Evolutionary conservation across 2,113 vertebrate species (phyloP).

Genomic region (Cranoglanis bouderius): DNA sequence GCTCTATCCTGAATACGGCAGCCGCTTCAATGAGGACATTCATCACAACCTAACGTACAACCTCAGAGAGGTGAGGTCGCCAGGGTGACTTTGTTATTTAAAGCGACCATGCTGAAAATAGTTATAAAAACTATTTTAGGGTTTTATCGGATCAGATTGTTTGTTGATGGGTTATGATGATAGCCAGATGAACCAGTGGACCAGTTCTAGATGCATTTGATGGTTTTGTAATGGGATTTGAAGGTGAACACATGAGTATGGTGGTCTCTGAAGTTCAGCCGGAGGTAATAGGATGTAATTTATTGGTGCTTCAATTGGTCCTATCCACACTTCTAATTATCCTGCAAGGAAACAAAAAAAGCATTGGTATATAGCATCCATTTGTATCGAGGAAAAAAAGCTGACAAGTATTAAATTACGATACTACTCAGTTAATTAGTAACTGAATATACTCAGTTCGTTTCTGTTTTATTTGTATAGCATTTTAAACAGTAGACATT

Average conservation of each 20-base stretch:
- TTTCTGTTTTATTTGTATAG: not conserved
- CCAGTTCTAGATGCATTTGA: not conserved
- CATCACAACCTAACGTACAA: constrained; percentile 95
- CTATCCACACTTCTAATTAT: not conserved
- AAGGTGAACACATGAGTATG: not conserved
- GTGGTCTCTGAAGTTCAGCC: not conserved
- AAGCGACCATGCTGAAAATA: not conserved
- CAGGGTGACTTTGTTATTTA: not conserved
- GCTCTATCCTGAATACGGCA: constrained; percentile 90
- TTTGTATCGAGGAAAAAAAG: not conserved
- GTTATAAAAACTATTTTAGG: not conserved
- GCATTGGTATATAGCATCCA: not conserved
- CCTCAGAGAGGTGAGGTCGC: constrained; percentile 79
- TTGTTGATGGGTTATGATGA: not conserved
- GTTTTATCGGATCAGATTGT: not conserved
- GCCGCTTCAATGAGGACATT: constrained; percentile 84
- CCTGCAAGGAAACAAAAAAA: not conserved
- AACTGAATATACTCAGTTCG: not conserved
- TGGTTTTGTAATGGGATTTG: not conserved
- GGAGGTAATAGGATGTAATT: not conserved
- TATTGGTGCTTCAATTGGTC: not conserved
- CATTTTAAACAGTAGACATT: not conserved
- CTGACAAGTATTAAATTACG: not conserved
- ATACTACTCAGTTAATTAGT: not conserved
- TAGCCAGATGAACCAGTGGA: not conserved